Percentiles rank a stretch among this genome's conserved stretches.
Conservation (phyloP, 2,888 invertebrate genomes). For the Anthophora plumipes region DNA sequence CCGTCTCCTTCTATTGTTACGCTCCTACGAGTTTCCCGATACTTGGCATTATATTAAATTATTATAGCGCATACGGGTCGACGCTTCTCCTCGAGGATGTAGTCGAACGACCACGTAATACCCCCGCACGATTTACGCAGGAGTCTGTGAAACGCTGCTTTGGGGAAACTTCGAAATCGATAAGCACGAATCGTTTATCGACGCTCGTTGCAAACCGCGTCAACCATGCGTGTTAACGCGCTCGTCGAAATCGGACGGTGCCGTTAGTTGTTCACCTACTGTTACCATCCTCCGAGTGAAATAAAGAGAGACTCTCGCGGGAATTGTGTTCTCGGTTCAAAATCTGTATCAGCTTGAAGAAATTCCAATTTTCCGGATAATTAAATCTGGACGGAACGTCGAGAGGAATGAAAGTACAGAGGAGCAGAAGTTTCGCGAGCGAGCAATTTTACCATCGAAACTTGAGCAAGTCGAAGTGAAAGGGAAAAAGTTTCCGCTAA, state of each 20-base stretch:
- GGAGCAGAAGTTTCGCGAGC: background rate
- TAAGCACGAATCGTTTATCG: slow-evolving; percentile 44
- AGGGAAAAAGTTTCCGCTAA: slow-evolving; percentile 3
- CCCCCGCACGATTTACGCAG: slow-evolving; percentile 55
- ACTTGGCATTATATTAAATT: slow-evolving; percentile 76
- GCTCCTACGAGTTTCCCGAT: slow-evolving; percentile 73
- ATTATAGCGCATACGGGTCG: slow-evolving; percentile 66
- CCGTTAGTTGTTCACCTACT: background rate
- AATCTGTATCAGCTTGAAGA: background rate
- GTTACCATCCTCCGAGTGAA: background rate
- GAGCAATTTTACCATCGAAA: slow-evolving; percentile 1
- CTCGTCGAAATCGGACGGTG: background rate
- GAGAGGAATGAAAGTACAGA: background rate
- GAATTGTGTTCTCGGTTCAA: background rate
- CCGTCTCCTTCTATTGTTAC: slow-evolving; percentile 70
- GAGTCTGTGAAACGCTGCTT: slow-evolving; percentile 59
- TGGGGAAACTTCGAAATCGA: slow-evolving; percentile 60
- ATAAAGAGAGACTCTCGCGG: background rate
- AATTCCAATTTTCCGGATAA: background rate
- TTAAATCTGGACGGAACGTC: slow-evolving; percentile 2
- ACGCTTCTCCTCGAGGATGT: slow-evolving; percentile 29
- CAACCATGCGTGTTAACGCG: slow-evolving; percentile 9
- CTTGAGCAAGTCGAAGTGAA: background rate
- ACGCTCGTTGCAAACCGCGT: slow-evolving; percentile 35
- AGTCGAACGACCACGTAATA: slow-evolving; percentile 48